These are phyloP conservation scores for Taenioides sp. DNA, from an alignment of 2,797 vertebrate species.

Conservation along the genomic window DNA sequence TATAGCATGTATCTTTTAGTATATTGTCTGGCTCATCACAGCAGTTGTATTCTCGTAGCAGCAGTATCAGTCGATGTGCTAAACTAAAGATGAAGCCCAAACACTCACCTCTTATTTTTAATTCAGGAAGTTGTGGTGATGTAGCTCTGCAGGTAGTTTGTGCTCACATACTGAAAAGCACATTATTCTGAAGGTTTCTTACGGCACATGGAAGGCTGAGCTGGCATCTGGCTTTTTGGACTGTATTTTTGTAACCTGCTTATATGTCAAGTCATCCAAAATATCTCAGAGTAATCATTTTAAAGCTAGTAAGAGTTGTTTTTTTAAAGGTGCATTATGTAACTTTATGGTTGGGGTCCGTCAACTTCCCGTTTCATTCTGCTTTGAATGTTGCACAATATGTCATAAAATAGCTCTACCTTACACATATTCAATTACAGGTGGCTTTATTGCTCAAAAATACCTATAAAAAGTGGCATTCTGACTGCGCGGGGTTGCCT, in stretches of 20 bases:
- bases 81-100: slow-evolving; percentile 20
- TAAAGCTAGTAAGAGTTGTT: background rate
- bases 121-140: slow-evolving; percentile 15
- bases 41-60: slow-evolving; percentile 17
- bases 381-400: too few species aligned
- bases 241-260: background rate
- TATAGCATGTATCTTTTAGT: slow-evolving; percentile 27
- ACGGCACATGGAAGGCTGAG: background rate
- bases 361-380: too few species aligned
- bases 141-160: background rate
- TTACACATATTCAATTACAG: too few species aligned
- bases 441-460: too few species aligned
- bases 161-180: slow-evolving; percentile 10
- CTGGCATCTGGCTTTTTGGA: background rate
- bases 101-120: slow-evolving; percentile 13
- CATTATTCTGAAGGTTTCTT: slow-evolving; percentile 8
- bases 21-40: slow-evolving; percentile 29
- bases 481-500: too few species aligned
- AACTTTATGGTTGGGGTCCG: too few species aligned
- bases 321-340: too few species aligned
- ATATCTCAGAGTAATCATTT: background rate
- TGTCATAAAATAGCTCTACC: too few species aligned
- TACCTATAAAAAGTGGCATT: too few species aligned
- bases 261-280: background rate
- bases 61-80: slow-evolving; percentile 13